Percentiles rank a stretch among this genome's conserved stretches.
Conservation (phyloP, 2,888 invertebrate genomes). For the Philonicus albiceps region DNA sequence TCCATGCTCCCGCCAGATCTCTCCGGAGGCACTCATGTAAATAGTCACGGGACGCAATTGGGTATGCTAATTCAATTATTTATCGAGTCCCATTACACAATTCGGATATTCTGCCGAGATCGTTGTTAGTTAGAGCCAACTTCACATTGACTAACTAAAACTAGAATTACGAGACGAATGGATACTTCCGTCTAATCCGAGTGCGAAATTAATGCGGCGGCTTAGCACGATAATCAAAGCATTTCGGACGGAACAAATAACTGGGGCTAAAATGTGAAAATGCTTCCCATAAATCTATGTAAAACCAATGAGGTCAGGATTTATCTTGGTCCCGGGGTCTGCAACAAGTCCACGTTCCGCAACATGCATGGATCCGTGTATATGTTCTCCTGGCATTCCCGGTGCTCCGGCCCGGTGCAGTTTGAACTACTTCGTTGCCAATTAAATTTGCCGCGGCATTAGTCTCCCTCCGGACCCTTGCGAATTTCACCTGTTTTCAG, state of each 20-base stretch:
- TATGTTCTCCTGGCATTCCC: neutral
- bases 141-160: neutral
- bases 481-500: constrained; percentile 4
- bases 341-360: constrained; percentile 7
- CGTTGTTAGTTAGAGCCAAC: neutral
- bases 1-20: neutral
- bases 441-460: constrained; percentile 8
- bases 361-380: neutral
- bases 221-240: constrained; percentile 1
- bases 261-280: constrained; percentile 2
- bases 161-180: neutral
- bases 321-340: neutral
- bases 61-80: neutral
- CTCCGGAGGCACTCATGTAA: neutral
- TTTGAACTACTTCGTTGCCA: constrained; percentile 5
- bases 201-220: neutral
- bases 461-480: neutral
- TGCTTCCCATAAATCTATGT: constrained; percentile 9
- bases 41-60: neutral
- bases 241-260: neutral
- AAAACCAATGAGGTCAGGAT: neutral
- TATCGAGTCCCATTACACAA: neutral
- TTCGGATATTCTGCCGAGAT: neutral
- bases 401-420: neutral
- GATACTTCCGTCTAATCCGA: neutral